phyloP scores from a whole-genome alignment of 2,888 invertebrate species.

The Caenorhabditis imperialis region DNA sequence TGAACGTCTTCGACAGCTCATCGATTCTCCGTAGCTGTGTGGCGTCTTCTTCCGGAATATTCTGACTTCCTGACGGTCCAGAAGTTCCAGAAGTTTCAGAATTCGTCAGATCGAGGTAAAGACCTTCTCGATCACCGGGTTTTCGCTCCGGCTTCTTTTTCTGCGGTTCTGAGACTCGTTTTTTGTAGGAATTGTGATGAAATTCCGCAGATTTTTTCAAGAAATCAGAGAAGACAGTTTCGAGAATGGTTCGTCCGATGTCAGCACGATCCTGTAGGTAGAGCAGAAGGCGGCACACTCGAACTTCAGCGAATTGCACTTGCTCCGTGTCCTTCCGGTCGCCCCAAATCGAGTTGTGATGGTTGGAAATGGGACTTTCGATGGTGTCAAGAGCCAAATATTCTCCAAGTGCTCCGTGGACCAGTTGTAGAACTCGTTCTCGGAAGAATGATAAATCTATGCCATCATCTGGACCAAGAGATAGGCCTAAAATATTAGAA shows the following conservation, averaged over 20 bases:
- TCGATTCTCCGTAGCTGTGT: constrained; percentile 64
- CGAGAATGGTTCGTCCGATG: constrained; percentile 86
- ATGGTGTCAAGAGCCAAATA: constrained; percentile 66
- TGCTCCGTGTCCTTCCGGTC: constrained; percentile 64
- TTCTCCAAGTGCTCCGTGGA: constrained; percentile 57
- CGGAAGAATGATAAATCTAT: constrained; percentile 63
- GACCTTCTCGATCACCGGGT: constrained; percentile 39
- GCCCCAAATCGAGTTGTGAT: constrained; percentile 42
- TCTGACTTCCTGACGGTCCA: not conserved
- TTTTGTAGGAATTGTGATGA: constrained; percentile 78
- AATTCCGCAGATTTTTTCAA: constrained; percentile 80
- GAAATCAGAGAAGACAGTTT: constrained; percentile 86
- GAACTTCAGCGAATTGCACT: constrained; percentile 78
- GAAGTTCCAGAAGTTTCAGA: constrained; percentile 14
- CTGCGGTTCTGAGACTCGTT: constrained; percentile 6
- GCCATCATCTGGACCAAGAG: constrained; percentile 56
- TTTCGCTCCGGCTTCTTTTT: constrained; percentile 79
- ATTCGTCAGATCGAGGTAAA: constrained; percentile 41
- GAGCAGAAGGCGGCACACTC: constrained; percentile 85
- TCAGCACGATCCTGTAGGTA: constrained; percentile 90
- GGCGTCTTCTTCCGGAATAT: constrained; percentile 6
- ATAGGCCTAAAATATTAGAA: constrained; percentile 7
- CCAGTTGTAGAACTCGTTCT: constrained; percentile 56
- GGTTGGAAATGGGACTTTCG: constrained; percentile 63
- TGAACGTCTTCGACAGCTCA: constrained; percentile 88